Base-by-base conservation (phyloP, 2,113 vertebrate species). In the Macaca mulatta region DNA sequence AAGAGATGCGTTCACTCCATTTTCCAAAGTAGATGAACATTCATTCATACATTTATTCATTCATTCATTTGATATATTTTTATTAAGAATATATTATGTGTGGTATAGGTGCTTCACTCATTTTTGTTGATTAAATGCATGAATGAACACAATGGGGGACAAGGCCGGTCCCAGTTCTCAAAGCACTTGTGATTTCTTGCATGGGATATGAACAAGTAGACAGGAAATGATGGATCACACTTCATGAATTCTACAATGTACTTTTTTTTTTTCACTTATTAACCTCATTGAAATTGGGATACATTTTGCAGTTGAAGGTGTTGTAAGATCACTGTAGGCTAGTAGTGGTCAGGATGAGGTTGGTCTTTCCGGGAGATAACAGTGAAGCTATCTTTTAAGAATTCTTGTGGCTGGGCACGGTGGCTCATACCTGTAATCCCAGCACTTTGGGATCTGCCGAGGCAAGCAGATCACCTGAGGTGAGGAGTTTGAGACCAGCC, bases 261-360 rank as follows among this genome's bases (percentile, higher is more conserved):
- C 20, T 0, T 77, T 40, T 48, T 22, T 22, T 11, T 30, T 23
- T 6, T 8, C 12, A 18, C 11, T 23, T 32, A 35, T 72, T 40
- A 69, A 88, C 32, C 17, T 61, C 75, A 64, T 35, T 84, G 45
- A 81, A 59, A 64, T 55, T 3, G 6, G 48, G 50, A 6, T 52
- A 7, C 3, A 1, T 61, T n/a, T 92, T 70, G 8, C 0, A 20
- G 6, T 22, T 5, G 10, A 14, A 5, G 11, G 27, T 38, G 32
- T 72, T 72, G 27, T 67, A 35, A 78, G 43, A 22, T 35, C 80
- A 81, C 69, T 9, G 0, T 6, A 69, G 48, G 52, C 27, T 11
- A 64, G 57, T 9, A 32, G n/a, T 18, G 6, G 67, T 64, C 35
- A 22, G 48, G 23, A 43, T 45, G 22, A 23, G 23, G 18, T 14